Conservation (phyloP, 2,888 invertebrate genomes). For the Nomada fucata region DNA sequence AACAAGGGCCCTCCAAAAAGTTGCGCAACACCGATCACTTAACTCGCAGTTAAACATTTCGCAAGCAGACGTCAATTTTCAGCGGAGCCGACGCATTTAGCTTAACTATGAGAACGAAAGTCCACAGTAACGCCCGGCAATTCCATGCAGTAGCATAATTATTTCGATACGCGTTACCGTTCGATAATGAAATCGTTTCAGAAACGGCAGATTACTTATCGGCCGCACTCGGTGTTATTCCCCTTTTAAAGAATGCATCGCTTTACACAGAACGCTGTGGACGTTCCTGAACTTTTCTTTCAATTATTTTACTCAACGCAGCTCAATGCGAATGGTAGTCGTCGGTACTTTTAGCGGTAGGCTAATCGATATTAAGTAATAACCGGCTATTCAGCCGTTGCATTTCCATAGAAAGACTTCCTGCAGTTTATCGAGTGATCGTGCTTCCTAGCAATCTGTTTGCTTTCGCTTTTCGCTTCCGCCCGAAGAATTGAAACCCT, state of each 20-base stretch:
- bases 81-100: too few relatives aligned
- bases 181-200: too few relatives aligned
- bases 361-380: conserved; percentile 28
- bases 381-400: conserved; percentile 7
- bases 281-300: not conserved
- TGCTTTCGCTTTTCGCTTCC: conserved; percentile 54
- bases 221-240: not conserved
- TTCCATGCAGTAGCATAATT: too few relatives aligned
- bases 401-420: conserved; percentile 20
- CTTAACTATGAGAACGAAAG: too few relatives aligned
- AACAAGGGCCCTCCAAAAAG: too few relatives aligned
- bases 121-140: too few relatives aligned
- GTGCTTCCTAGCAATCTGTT: conserved; percentile 37
- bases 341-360: not conserved
- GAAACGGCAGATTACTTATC: too few relatives aligned
- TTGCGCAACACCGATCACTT: too few relatives aligned
- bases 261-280: not conserved
- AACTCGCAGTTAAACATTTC: too few relatives aligned
- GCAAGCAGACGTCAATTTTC: too few relatives aligned
- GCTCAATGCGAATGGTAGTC: not conserved
- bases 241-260: not conserved
- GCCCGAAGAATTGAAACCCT: conserved; percentile 17
- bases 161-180: too few relatives aligned
- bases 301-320: not conserved
- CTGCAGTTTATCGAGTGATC: conserved; percentile 28